Percentiles rank a stretch among this genome's conserved stretches.
Evolutionary conservation across 2,888 invertebrate species (phyloP).

Genomic region (Ethmia dodecea): DNA sequence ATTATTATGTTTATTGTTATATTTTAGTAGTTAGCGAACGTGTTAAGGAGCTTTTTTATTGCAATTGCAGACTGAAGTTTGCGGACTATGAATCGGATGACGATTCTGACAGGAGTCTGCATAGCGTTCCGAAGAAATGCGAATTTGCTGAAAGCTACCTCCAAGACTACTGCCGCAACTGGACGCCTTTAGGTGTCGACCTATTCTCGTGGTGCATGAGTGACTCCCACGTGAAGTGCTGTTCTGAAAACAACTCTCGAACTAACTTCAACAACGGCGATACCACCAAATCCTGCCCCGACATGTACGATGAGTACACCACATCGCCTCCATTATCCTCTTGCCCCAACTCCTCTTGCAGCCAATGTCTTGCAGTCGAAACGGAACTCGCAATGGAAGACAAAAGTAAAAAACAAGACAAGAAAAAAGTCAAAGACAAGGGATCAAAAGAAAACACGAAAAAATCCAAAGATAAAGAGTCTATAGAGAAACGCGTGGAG

Average conservation of each 20-base stretch:
- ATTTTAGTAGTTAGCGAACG: no score
- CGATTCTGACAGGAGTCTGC: slow-evolving; percentile 29
- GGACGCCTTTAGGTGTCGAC: slow-evolving; percentile 41
- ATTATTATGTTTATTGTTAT: no score
- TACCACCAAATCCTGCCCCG: slow-evolving; percentile 46
- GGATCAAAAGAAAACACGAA: slow-evolving; percentile 6
- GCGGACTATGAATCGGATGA: slow-evolving; percentile 38
- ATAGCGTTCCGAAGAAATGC: slow-evolving; percentile 23
- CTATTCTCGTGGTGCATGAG: slow-evolving; percentile 43
- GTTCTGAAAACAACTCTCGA: slow-evolving; percentile 32
- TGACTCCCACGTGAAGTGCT: slow-evolving; percentile 36
- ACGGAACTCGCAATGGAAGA: slow-evolving; percentile 10
- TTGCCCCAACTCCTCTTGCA: slow-evolving; percentile 32
- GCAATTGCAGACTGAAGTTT: slow-evolving; percentile 43
- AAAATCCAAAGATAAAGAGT: slow-evolving; percentile 27
- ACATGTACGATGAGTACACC: slow-evolving; percentile 43
- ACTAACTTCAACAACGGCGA: slow-evolving; percentile 29
- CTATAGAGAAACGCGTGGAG: slow-evolving; percentile 24
- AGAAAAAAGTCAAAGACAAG: slow-evolving; percentile 26
- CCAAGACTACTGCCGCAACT: slow-evolving; percentile 50
- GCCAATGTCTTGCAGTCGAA: slow-evolving; percentile 23
- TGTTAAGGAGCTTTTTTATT: no score
- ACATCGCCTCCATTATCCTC: slow-evolving; percentile 34
- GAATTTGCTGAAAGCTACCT: slow-evolving; percentile 52
- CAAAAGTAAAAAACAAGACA: slow-evolving; percentile 15